Percentiles rank a stretch among this genome's conserved stretches.
Evolutionary conservation across 1,140 invertebrate species (phyloP).

Genomic region (Hycleus cichorii): DNA sequence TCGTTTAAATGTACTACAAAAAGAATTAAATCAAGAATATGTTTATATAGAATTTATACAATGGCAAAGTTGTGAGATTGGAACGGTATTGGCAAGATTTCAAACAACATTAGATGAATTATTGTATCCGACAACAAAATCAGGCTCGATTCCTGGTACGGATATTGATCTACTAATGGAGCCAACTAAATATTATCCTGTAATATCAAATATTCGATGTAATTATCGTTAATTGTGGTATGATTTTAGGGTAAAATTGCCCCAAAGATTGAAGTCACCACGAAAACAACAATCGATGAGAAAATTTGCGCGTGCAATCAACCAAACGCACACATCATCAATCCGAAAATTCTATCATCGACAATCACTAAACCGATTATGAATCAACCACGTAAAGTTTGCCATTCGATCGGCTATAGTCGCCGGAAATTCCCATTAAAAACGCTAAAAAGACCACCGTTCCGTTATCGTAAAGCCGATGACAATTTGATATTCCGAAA

Average conservation of each 20-base stretch:
- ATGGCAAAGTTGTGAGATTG: constrained; percentile 46
- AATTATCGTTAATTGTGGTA: background rate
- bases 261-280: constrained; percentile 52
- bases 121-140: constrained; percentile 48
- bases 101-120: constrained; percentile 54
- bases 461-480: constrained; percentile 28
- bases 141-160: constrained; percentile 42
- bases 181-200: constrained; percentile 55
- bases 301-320: constrained; percentile 31
- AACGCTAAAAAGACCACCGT: constrained; percentile 22
- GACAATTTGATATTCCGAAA: constrained; percentile 30
- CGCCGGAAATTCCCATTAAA: constrained; percentile 13
- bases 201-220: constrained; percentile 27
- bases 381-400: constrained; percentile 29
- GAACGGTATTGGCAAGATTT: constrained; percentile 53
- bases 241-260: constrained; percentile 48
- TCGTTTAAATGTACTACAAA: constrained; percentile 43
- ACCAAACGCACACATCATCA: constrained; percentile 29
- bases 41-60: constrained; percentile 58
- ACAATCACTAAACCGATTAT: constrained; percentile 7
- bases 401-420: constrained; percentile 33
- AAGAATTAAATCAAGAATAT: constrained; percentile 46
- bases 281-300: constrained; percentile 49
- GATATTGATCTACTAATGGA: constrained; percentile 62
- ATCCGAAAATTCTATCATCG: constrained; percentile 40